Evolutionary conservation across 1,140 invertebrate species (phyloP).

Genomic region (Drosophila orosa): DNA sequence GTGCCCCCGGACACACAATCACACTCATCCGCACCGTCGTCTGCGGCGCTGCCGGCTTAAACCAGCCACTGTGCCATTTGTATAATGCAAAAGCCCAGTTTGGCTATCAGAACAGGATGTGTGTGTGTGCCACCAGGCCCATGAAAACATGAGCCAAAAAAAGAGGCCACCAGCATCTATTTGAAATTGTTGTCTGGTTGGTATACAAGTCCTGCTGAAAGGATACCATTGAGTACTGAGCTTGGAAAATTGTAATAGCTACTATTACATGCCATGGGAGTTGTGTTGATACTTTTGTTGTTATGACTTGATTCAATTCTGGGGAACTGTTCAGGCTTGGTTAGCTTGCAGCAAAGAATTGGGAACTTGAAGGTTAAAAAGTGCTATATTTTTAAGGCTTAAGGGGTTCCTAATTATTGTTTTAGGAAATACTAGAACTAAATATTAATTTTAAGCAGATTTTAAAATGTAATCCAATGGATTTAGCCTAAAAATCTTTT

Average conservation of each 20-base stretch:
- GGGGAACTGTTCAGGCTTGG: background rate
- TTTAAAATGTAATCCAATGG: background rate
- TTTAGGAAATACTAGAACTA: too few relatives aligned
- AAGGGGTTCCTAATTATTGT: too few relatives aligned
- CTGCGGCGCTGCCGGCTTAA: constrained; percentile 67
- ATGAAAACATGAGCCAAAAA: constrained; percentile 42
- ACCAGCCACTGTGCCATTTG: constrained; percentile 67
- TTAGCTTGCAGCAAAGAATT: background rate
- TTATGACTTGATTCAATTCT: constrained; percentile 30
- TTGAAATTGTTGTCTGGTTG: constrained; percentile 56
- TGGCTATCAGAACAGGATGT: constrained; percentile 74
- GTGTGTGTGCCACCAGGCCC: constrained; percentile 52
- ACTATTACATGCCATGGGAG: constrained; percentile 53
- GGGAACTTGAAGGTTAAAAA: background rate
- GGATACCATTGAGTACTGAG: constrained; percentile 31
- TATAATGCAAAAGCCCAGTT: constrained; percentile 69
- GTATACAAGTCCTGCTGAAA: constrained; percentile 51
- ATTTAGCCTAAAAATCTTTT: background rate
- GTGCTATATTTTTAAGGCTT: background rate
- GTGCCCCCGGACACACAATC: constrained; percentile 48
- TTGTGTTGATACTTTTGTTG: constrained; percentile 56
- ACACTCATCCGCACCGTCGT: constrained; percentile 36
- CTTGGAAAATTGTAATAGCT: constrained; percentile 63
- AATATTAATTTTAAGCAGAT: too few relatives aligned
- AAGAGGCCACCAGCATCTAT: constrained; percentile 40